Conservation (phyloP, 2,113 vertebrate genomes). For the Coracopsis vasa region DNA sequence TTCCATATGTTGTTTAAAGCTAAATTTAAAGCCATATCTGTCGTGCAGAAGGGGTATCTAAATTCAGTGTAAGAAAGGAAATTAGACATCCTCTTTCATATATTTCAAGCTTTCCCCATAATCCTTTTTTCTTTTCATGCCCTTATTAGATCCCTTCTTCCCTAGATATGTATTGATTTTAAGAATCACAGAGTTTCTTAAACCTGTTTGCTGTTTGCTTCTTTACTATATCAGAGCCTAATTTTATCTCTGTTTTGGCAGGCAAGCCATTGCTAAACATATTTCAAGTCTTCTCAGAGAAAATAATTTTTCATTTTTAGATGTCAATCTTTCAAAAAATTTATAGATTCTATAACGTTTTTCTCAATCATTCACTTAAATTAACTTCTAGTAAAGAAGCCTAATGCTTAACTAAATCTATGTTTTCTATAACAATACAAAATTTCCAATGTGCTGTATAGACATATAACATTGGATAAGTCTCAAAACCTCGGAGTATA, state of each 20-base stretch:
- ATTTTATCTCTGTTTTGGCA: background rate
- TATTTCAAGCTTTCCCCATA: background rate
- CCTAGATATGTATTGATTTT: background rate
- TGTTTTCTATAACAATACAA: background rate
- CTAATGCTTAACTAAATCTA: background rate
- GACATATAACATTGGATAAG: background rate
- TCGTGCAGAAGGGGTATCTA: background rate
- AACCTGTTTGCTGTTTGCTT: background rate
- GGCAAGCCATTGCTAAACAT: background rate
- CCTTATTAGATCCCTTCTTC: background rate
- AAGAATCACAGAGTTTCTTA: background rate
- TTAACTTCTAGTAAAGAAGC: background rate
- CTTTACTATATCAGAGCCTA: background rate
- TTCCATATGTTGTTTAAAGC: background rate
- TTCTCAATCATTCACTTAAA: background rate
- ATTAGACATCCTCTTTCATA: background rate
- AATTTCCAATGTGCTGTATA: background rate
- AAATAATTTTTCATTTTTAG: background rate
- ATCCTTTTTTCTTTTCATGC: background rate
- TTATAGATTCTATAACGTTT: background rate
- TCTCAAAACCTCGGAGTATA: background rate
- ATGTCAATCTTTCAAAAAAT: background rate
- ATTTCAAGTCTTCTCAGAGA: background rate
- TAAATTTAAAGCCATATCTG: background rate
- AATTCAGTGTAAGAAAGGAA: background rate